Base-by-base conservation (phyloP, 2,888 invertebrate genomes). In the Drosophila niveifrons region DNA sequence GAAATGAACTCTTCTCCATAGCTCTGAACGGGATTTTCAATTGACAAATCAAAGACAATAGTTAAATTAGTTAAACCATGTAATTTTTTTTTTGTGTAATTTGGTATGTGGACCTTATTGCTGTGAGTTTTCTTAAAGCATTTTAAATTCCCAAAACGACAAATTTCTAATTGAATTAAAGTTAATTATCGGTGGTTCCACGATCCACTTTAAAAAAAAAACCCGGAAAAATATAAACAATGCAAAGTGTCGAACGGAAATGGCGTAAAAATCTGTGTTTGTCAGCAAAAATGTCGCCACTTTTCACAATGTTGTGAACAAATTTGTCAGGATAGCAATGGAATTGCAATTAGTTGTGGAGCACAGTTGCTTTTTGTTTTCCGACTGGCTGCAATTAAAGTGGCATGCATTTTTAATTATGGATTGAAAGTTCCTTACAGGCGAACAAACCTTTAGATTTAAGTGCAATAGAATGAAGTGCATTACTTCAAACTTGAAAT, bases 231-330 rank as follows among this genome's bases (percentile, higher is more conserved):
- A 4, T 6, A 23, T 31, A 9, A 31, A 31, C 31, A 31, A 63
- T 28, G 57, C 29, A 47, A 64, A 48, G n/a, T 64, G 51, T 52
- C 59, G 53, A 10, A 39, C 41, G 51, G 64, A 72, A 67, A 67
- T 69, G 59, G 81, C 43, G 76, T 53, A 59, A 66, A 73, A 71
- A 68, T 74, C 62, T 71, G 66, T 59, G 46, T 75, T 68, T 59
- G 77, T 77, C 67, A 50, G 47, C 46, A 57, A 78, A 66, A 62
- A 34, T 66, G 66, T 69, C 68, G 44, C 51, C 17, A 28, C 51
- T 28, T 66, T 56, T 43, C 15, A 58, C 36, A 47, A 44, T 31
- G 34, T 28, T 44, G 48, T 13, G 13, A 23, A 64, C 56, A 55
- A 66, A 47, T 36, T 10, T 58, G 28, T 3, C 11, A 36, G 15